Percentiles rank a stretch among this genome's conserved stretches.
Evolutionary conservation across 2,113 vertebrate species (phyloP).

Genomic region (Tachysurus vachellii): DNA sequence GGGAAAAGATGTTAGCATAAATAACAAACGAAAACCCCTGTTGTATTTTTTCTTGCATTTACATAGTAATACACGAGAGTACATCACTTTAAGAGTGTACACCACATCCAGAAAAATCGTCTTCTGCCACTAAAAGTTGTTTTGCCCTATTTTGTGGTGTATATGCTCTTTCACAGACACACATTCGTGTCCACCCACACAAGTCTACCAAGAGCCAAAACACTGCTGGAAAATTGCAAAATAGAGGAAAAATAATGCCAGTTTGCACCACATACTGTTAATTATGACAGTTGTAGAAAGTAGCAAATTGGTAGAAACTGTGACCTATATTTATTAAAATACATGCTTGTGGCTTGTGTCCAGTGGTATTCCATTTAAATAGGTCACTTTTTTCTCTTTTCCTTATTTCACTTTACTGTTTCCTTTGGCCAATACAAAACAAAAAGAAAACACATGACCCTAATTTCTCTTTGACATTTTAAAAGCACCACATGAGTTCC

Average conservation of each 20-base stretch:
- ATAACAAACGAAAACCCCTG: not conserved
- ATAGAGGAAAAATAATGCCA: slow-evolving; percentile 21
- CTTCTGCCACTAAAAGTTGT: slow-evolving; percentile 10
- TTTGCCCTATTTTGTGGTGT: slow-evolving; percentile 5
- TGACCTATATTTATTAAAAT: slow-evolving; percentile 26
- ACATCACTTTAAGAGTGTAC: not conserved
- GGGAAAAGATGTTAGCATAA: not conserved
- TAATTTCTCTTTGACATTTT: slow-evolving; percentile 17
- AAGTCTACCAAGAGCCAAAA: slow-evolving; percentile 11
- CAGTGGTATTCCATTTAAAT: slow-evolving; percentile 26
- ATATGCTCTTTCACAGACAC: slow-evolving; percentile 7
- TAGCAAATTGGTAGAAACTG: slow-evolving; percentile 5
- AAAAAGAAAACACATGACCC: not conserved
- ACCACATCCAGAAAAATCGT: not conserved
- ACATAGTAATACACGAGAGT: not conserved
- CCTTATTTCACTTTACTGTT: not conserved
- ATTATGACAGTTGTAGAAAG: slow-evolving; percentile 7
- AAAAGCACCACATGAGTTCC: slow-evolving; percentile 26
- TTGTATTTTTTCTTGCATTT: not conserved
- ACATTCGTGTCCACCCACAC: slow-evolving; percentile 26
- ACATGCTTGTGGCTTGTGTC: not conserved
- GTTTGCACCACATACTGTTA: slow-evolving; percentile 10
- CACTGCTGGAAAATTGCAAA: slow-evolving; percentile 11
- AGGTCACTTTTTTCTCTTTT: slow-evolving; percentile 24
- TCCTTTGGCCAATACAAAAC: not conserved